Conservation (phyloP, 2,113 vertebrate species). For the Crotalus viridis region DNA sequence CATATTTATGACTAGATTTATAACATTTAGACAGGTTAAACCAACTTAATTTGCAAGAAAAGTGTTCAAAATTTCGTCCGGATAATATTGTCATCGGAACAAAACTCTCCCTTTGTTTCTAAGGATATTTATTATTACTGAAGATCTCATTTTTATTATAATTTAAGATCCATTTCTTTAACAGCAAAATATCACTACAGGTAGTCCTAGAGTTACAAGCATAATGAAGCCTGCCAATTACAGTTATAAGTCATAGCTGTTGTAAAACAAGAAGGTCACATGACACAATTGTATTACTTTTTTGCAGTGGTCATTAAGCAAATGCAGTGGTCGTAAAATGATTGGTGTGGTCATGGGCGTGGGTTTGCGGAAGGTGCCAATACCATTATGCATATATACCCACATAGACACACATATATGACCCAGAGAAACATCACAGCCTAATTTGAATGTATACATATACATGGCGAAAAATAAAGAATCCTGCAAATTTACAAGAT, state of each 20-base stretch:
- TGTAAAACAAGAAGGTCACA: background rate
- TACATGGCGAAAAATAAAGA: too few relatives aligned
- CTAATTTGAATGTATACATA: too few relatives aligned
- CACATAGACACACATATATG: too few relatives aligned
- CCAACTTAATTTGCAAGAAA: background rate
- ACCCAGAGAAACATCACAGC: too few relatives aligned
- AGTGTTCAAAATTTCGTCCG: background rate
- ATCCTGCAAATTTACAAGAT: too few relatives aligned
- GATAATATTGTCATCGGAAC: background rate
- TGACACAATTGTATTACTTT: background rate
- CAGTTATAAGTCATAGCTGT: background rate
- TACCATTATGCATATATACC: too few relatives aligned
- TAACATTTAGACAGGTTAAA: background rate
- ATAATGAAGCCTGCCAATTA: background rate
- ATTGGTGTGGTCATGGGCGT: background rate
- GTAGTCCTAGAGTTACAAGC: background rate
- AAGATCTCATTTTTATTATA: background rate
- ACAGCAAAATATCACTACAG: background rate
- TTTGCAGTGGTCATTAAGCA: background rate
- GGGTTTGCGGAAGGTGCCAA: background rate
- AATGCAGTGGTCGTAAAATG: background rate
- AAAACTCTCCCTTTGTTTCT: background rate
- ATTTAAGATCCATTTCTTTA: background rate
- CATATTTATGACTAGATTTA: background rate
- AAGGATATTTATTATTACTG: background rate